phyloP scores from a whole-genome alignment of 2,113 vertebrate genomes.

The Corythaeola cristata region DNA sequence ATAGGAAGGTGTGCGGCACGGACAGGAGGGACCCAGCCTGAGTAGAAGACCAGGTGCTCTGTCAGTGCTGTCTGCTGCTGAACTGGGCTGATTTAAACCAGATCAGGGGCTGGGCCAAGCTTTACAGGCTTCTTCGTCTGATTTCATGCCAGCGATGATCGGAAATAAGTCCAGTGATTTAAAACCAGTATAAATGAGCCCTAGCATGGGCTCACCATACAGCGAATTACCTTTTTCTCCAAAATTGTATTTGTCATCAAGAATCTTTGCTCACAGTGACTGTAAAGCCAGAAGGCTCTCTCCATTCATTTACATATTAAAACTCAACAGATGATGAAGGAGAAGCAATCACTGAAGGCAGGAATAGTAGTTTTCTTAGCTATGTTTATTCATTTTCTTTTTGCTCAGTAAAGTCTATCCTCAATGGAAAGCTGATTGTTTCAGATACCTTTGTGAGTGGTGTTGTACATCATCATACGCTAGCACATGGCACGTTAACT shows the following conservation, averaged over 20 bases:
- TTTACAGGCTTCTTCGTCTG: neutral
- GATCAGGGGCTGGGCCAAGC: too few relatives aligned
- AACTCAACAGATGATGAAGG: neutral
- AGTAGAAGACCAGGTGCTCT: neutral
- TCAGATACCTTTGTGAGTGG: neutral
- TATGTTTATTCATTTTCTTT: neutral
- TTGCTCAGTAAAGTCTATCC: neutral
- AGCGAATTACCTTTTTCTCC: neutral
- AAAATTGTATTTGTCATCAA: neutral
- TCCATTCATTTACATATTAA: neutral
- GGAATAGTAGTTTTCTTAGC: neutral
- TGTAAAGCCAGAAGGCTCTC: neutral
- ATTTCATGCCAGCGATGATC: neutral
- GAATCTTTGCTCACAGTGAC: neutral
- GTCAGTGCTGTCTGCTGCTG: neutral
- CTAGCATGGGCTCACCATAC: neutral
- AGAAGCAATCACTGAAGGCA: neutral
- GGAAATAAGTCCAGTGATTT: neutral
- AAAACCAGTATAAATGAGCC: neutral
- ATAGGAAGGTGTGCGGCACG: fast-evolving
- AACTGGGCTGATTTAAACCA: too few relatives aligned
- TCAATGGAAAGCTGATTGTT: neutral
- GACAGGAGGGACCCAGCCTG: neutral
- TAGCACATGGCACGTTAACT: neutral
- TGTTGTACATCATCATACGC: neutral